These are phyloP conservation scores for Trematomus loennbergii DNA, from an alignment of 2,113 vertebrate species.

Conservation along the genomic window DNA sequence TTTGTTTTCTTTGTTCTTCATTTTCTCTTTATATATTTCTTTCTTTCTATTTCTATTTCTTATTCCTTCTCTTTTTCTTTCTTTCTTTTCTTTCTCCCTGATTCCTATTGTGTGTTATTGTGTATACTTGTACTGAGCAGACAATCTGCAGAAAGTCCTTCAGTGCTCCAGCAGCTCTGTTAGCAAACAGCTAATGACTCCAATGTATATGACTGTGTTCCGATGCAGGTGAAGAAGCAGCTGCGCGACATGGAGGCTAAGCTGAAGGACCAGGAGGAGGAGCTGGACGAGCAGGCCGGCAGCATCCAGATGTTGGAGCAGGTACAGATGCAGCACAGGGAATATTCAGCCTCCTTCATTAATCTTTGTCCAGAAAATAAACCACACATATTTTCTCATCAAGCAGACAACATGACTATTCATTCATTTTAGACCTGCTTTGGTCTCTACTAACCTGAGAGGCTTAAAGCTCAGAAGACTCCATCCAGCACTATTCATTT, in stretches of 20 bases:
- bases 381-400: not conserved
- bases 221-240: constrained; percentile 87
- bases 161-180: not conserved
- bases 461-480: too few species aligned
- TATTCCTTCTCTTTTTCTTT: too few species aligned
- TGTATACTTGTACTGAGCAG: not conserved
- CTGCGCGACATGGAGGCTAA: constrained; percentile 94
- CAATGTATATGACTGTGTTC: not conserved
- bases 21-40: too few species aligned
- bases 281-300: constrained; percentile 97
- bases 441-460: not conserved
- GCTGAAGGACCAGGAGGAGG: constrained; percentile 97
- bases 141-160: not conserved
- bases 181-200: not conserved
- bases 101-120: not conserved
- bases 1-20: too few species aligned
- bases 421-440: not conserved
- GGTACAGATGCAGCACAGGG: constrained; percentile 77
- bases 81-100: too few species aligned
- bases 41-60: too few species aligned
- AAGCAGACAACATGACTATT: not conserved
- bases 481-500: too few species aligned
- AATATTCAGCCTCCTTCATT: not conserved
- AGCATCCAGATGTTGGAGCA: constrained; percentile 98
- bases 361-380: not conserved